phyloP scores from a whole-genome alignment of 2,888 invertebrate genomes.

The Diaprepes abbreviatus region DNA sequence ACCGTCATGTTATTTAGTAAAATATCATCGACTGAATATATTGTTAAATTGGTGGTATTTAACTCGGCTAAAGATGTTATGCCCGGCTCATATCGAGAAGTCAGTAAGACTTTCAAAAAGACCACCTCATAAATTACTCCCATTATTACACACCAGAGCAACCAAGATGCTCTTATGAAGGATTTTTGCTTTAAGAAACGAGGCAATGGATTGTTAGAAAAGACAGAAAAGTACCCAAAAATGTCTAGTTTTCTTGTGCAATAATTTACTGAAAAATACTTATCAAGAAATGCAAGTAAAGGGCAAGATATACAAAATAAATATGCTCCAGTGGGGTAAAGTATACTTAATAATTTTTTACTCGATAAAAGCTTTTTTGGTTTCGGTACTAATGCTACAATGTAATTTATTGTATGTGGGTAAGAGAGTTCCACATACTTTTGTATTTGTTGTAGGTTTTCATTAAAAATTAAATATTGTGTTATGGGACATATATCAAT shows the following conservation, averaged over 20 bases:
- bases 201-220: neutral
- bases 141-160: neutral
- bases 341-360: neutral
- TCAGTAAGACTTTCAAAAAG: neutral
- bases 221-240: neutral
- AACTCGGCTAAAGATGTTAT: too few relatives aligned
- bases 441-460: too few relatives aligned
- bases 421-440: neutral
- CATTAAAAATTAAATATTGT: neutral
- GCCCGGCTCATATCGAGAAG: too few relatives aligned
- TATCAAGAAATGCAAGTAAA: neutral
- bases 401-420: conserved; percentile 27
- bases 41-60: neutral
- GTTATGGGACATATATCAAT: conserved; percentile 6
- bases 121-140: neutral
- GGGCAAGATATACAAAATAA: neutral
- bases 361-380: neutral
- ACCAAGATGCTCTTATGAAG: neutral
- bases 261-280: neutral
- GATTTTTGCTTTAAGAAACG: neutral
- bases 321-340: neutral
- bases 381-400: conserved; percentile 29
- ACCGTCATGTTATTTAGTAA: neutral
- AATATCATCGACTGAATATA: neutral
- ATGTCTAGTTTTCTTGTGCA: neutral